Base-by-base conservation (phyloP, 2,888 invertebrate species). In the Trichopria drosophilae region DNA sequence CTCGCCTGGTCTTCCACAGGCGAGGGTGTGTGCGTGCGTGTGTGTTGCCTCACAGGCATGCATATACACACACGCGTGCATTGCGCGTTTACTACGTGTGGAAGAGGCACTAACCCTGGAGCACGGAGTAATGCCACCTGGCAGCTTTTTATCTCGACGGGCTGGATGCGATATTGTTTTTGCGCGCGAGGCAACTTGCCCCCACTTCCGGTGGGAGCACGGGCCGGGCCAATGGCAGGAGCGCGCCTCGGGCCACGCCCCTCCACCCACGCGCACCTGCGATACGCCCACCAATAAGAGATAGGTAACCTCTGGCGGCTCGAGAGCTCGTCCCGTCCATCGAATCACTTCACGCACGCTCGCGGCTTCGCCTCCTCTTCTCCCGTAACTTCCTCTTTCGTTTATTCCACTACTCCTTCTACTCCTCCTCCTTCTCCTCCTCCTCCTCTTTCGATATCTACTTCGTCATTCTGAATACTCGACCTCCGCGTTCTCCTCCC, bases 181-280 rank as follows among this genome's bases (percentile, higher is more conserved):
- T 73, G 72, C 65, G 51, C 44, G 40, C 53, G 50, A 51, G 51
- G 36, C 54, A 58, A 49, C 55, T 59, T 54, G 53, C 59, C 67
- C 64, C 66, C 66, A 67, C 67, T 69, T 69, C 68, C 67, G 67
- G 65, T 64, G 47, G 49, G 55, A 54, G 56, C 51, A 57, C 34
- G 39, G 45, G 57, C 26, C 50, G 57, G 57, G 59, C 57, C 59
- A 54, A 73, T 73, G 72, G 73, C 73, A 61, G 65, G 51, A 54
- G 52, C 15, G 6, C 23, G 15, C 24, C 40, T 34, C 15, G 22
- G 36, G 56, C 72, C 71, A 69, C 72, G 72, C 74, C 73, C 64
- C 63, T 66, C 68, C 74, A 74, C 74, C 74, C 71, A 74, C 74
- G 72, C 74, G 72, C 71, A 73, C 74, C 73, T 74, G 73, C 63